These are phyloP conservation scores for Rhinogobius similis DNA, from an alignment of 2,113 vertebrate genomes.

Conservation along the genomic window DNA sequence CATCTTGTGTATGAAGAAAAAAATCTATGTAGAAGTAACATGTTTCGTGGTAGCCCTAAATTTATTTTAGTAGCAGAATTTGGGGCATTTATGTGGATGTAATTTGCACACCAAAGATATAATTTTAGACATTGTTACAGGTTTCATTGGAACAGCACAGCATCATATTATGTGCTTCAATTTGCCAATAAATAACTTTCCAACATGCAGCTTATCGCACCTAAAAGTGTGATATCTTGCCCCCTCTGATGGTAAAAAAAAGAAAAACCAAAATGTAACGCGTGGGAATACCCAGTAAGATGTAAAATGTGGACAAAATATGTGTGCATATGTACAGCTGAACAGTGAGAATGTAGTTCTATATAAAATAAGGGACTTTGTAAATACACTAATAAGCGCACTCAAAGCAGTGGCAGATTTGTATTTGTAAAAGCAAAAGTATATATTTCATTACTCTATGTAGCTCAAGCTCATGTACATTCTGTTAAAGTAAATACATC, in stretches of 20 bases:
- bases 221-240: neutral
- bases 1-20: neutral
- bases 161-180: neutral
- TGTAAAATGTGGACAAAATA: slow-evolving; percentile 41
- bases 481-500: slow-evolving; percentile 16
- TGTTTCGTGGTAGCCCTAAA: neutral
- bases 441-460: slow-evolving; percentile 26
- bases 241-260: slow-evolving; percentile 11
- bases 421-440: slow-evolving; percentile 30
- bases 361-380: slow-evolving; percentile 19
- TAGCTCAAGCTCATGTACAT: neutral
- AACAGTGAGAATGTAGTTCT: slow-evolving; percentile 47
- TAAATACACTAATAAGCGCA: slow-evolving; percentile 36
- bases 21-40: neutral
- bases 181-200: neutral
- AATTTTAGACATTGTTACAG: neutral
- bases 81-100: slow-evolving; percentile 6
- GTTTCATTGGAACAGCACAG: neutral
- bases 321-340: slow-evolving; percentile 12
- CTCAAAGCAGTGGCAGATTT: slow-evolving; percentile 19
- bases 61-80: neutral
- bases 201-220: neutral
- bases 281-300: neutral
- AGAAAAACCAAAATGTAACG: slow-evolving; percentile 4
- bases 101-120: slow-evolving; percentile 2